phyloP scores from a whole-genome alignment of 2,113 vertebrate genomes.

The Pomatorhinus ruficollis region DNA sequence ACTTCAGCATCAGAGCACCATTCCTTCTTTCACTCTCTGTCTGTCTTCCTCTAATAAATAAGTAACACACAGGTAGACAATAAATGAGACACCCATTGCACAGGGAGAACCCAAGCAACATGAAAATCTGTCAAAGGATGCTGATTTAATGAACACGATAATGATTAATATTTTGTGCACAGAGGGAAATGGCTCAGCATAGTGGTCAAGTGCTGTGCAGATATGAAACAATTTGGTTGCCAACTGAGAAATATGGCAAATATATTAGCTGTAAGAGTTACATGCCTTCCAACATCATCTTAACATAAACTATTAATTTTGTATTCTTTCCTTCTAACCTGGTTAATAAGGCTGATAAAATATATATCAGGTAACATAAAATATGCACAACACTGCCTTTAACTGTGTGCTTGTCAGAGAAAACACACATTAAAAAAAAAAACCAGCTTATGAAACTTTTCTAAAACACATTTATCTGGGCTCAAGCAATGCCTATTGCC shows the following conservation, averaged over 20 bases:
- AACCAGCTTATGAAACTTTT: neutral
- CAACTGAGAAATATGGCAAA: neutral
- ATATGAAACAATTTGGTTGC: neutral
- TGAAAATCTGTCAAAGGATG: neutral
- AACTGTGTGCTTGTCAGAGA: neutral
- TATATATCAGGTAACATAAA: neutral
- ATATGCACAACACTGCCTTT: neutral
- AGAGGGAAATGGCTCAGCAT: neutral
- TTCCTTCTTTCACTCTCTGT: neutral
- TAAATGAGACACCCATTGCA: neutral
- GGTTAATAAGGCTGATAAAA: neutral
- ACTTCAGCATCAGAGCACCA: neutral
- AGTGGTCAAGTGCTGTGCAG: neutral
- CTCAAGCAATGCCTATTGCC: neutral
- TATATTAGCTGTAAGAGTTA: neutral
- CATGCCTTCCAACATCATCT: neutral
- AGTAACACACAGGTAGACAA: neutral
- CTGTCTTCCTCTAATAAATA: neutral
- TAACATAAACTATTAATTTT: neutral
- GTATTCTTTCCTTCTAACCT: neutral
- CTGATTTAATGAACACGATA: neutral
- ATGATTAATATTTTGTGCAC: neutral
- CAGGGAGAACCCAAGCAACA: neutral
- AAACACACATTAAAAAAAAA: neutral
- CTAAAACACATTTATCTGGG: neutral